phyloP scores from a whole-genome alignment of 1,140 invertebrate genomes.

The Zeugodacus cucurbitae region DNA sequence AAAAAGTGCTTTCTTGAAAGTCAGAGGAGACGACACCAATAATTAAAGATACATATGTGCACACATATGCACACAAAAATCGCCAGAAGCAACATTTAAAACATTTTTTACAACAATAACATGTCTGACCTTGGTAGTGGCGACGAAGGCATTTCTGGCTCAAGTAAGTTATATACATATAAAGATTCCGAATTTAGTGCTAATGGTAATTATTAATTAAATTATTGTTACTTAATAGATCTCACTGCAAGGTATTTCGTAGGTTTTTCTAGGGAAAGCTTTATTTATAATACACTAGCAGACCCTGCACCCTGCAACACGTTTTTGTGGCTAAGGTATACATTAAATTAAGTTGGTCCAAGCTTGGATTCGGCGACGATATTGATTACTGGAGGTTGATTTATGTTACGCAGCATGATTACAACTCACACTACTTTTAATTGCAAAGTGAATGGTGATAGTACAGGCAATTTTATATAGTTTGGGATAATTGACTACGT shows the following conservation, averaged over 20 bases:
- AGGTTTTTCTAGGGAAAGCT: constrained; percentile 50
- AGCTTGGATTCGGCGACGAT: too few species aligned
- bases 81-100: background rate
- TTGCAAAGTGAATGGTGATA: too few species aligned
- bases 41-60: background rate
- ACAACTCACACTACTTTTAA: too few species aligned
- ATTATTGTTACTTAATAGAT: background rate
- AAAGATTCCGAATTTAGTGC: background rate
- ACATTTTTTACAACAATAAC: background rate
- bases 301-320: too few species aligned
- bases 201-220: too few species aligned
- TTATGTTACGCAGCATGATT: too few species aligned
- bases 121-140: constrained; percentile 79
- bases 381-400: too few species aligned
- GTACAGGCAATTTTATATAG: too few species aligned
- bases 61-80: background rate
- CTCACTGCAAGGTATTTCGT: background rate
- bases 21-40: background rate
- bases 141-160: constrained; percentile 77
- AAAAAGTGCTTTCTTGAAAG: background rate
- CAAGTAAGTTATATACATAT: constrained; percentile 70
- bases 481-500: too few species aligned
- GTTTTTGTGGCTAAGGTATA: too few species aligned
- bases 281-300: too few species aligned
- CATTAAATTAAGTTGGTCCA: too few species aligned